Percentiles rank a stretch among this genome's conserved stretches.
phyloP scores from a whole-genome alignment of 2,113 vertebrate species.

The Cyprinodon variegatus region DNA sequence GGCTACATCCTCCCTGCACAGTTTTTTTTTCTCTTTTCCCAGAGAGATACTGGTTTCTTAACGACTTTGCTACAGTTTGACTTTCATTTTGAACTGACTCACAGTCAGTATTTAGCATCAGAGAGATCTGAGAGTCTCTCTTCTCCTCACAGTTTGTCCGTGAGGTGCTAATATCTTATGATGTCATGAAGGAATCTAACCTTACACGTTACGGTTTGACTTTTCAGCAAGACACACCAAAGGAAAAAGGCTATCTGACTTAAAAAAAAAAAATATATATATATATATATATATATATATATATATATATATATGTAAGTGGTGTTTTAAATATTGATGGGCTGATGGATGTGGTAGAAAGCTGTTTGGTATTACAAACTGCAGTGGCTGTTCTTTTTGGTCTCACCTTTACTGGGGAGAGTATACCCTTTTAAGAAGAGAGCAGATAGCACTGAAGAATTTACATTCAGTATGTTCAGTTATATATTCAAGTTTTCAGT shows the following conservation, averaged over 20 bases:
- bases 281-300: background rate
- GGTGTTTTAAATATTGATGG: constrained; percentile 46
- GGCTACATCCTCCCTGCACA: background rate
- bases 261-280: background rate
- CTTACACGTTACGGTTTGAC: background rate
- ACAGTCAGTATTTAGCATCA: constrained; percentile 49
- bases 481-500: background rate
- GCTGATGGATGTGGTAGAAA: constrained; percentile 22
- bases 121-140: constrained; percentile 43
- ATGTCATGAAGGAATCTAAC: constrained; percentile 36
- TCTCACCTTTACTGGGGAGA: constrained; percentile 26
- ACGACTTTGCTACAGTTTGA: constrained; percentile 61
- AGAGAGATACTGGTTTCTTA: constrained; percentile 51
- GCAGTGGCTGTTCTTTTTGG: constrained; percentile 5
- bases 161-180: constrained; percentile 37
- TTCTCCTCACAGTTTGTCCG: background rate
- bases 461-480: background rate
- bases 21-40: background rate
- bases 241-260: constrained; percentile 8
- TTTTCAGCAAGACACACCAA: constrained; percentile 4
- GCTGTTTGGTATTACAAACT: constrained; percentile 38
- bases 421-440: background rate
- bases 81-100: constrained; percentile 48
- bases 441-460: background rate
- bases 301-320: background rate